A percentile compares a stretch with the other conserved stretches of the same genome.
phyloP scores from a whole-genome alignment of 2,113 vertebrate genomes.

The Calypte anna region DNA sequence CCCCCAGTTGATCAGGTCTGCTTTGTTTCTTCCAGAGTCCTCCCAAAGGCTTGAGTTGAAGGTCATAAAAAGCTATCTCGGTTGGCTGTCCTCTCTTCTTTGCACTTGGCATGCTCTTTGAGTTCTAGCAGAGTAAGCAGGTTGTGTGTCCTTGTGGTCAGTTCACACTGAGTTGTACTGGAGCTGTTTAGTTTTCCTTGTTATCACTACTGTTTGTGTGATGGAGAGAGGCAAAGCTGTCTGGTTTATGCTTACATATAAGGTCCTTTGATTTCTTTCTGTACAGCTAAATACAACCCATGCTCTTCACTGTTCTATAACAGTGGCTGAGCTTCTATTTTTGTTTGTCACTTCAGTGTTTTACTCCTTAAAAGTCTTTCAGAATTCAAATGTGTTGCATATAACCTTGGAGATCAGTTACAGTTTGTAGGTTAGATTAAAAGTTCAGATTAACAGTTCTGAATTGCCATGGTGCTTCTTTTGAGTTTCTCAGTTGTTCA shows the following conservation, averaged over 20 bases:
- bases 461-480: not conserved
- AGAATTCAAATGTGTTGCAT: not conserved
- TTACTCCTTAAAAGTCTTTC: not conserved
- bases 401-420: not conserved
- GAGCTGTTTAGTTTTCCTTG: not conserved
- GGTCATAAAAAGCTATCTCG: not conserved
- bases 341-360: not conserved
- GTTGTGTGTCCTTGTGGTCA: not conserved
- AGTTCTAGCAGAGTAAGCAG: not conserved
- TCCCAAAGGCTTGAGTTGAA: not conserved
- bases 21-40: not conserved
- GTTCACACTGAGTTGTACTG: not conserved
- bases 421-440: not conserved
- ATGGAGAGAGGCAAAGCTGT: not conserved
- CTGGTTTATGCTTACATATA: not conserved
- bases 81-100: not conserved
- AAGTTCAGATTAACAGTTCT: not conserved
- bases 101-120: not conserved
- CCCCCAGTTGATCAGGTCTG: not conserved
- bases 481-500: not conserved
- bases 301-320: not conserved
- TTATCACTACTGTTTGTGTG: not conserved
- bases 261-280: not conserved
- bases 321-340: not conserved
- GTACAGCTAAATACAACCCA: not conserved